Evolutionary conservation across 2,113 vertebrate genomes (phyloP).

Genomic region (Aix galericulata): DNA sequence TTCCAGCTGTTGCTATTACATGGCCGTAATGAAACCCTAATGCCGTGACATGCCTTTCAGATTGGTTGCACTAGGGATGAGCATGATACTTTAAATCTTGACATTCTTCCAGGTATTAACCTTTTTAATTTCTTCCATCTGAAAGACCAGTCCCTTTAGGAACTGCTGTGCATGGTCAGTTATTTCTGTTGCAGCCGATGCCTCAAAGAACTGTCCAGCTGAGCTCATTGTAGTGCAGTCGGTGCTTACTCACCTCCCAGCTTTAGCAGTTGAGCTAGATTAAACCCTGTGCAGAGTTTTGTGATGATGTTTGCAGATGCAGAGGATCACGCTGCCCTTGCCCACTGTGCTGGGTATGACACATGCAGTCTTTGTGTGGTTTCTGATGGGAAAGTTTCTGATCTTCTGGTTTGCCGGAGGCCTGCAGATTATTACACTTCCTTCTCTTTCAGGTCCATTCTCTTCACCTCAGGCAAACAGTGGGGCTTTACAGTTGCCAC

Average conservation of each 20-base stretch:
- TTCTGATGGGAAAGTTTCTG: background rate
- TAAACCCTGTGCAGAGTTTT: background rate
- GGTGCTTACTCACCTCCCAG: background rate
- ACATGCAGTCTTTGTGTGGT: background rate
- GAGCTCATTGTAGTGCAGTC: background rate
- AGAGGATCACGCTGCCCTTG: background rate
- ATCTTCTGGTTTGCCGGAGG: background rate
- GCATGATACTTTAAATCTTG: conserved; percentile 10
- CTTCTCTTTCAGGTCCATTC: background rate
- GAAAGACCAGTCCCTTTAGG: background rate
- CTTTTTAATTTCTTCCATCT: conserved; percentile 3
- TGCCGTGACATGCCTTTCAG: conserved; percentile 24
- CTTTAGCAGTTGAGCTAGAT: background rate
- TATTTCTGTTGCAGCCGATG: background rate
- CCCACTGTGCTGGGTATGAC: accelerated
- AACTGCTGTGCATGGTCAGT: background rate
- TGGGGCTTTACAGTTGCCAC: background rate
- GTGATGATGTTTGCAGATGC: background rate
- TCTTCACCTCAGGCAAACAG: background rate
- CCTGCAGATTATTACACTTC: accelerated
- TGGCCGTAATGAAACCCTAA: conserved; percentile 29
- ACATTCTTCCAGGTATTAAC: background rate
- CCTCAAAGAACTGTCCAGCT: background rate
- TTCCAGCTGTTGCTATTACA: conserved; percentile 36
- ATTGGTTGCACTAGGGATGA: conserved; percentile 11